Evolutionary conservation across 2,888 invertebrate genomes (phyloP), one percentile per base, ranked within the genome.

Genomic region (Petrolisthes cinctipes): DNA sequence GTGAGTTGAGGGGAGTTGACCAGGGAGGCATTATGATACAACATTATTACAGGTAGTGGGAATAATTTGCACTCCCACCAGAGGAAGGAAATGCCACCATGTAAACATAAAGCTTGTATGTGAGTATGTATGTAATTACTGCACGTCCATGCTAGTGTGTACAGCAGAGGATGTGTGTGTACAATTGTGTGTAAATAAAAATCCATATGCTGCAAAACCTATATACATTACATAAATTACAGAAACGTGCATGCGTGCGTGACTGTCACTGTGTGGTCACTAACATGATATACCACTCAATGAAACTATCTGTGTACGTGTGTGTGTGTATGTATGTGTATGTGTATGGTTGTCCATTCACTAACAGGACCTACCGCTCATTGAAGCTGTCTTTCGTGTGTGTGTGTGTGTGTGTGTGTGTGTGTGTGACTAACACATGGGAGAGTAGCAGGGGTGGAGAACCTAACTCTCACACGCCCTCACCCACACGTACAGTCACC

Each of bases 11-110:
- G 37, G 37, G 37, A 37, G 37, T 37, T 37, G 37, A 37, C 37
- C 37, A 37, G 37, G 2, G 37, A 37, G 37, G 37, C 37, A 37
- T 37, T 37, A 37, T 37, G 37, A 37, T 73, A 23, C n/a, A 73
- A n/a, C 73, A n/a, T 20, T n/a, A 17, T 23, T 20, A 51, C 37
- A n/a, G 11, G 14, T 14, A n/a, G 78, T 6, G 78, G 5, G 78
- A 54, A n/a, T 53, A 53, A n/a, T 54, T 20, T 56, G 56, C 80
- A 57, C 0, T 5, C 57, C 57, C n/a, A 4, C 66, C 57, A 84
- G 76, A 84, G 86, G 86, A 86, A 86, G 86, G 86, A 86, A 86
- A 86, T 86, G 81, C 86, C 86, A 6, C 17, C 51, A 73, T 51
- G 80, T 80, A 57, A 37, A 37, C 37, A 37, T 37, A 37, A 37